Conservation (phyloP, 2,888 invertebrate species). For the Chrysodeixis includens region DNA sequence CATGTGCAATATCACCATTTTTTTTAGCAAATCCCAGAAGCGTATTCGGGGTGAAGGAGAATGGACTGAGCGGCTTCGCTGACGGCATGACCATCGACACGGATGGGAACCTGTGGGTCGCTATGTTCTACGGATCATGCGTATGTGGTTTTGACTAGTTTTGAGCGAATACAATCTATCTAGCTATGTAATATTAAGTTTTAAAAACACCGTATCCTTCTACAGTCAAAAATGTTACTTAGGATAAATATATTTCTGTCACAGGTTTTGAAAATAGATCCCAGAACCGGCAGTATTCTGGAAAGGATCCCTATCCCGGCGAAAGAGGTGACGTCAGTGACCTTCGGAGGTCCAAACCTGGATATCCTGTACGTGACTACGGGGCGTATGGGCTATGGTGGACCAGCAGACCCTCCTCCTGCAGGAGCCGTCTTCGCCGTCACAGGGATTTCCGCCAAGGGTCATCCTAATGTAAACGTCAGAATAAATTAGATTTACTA, state of each 20-base stretch:
- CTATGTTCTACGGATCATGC: slow-evolving; percentile 91
- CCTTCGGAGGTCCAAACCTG: slow-evolving; percentile 92
- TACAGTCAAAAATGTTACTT: no score
- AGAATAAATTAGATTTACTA: no score
- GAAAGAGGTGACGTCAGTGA: slow-evolving; percentile 92
- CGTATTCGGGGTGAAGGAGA: slow-evolving; percentile 88
- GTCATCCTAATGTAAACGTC: slow-evolving; percentile 75
- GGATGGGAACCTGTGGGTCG: slow-evolving; percentile 94
- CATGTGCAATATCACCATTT: no score
- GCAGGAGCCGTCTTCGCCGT: slow-evolving; percentile 90
- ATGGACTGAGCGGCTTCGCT: slow-evolving; percentile 85
- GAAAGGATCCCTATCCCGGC: slow-evolving; percentile 90
- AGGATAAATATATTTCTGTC: neutral
- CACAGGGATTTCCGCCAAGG: slow-evolving; percentile 89
- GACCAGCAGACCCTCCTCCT: slow-evolving; percentile 81
- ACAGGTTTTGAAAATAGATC: slow-evolving; percentile 88
- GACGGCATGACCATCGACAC: slow-evolving; percentile 95
- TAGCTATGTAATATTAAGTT: no score
- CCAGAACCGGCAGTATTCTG: slow-evolving; percentile 87
- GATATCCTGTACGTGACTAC: slow-evolving; percentile 92
- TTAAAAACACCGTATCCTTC: no score
- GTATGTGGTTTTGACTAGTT: no score
- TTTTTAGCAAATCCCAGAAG: slow-evolving; percentile 90
- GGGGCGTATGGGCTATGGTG: slow-evolving; percentile 80
- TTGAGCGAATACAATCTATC: no score